Base-by-base conservation (phyloP, 2,888 invertebrate species). In the Clunio marinus region DNA sequence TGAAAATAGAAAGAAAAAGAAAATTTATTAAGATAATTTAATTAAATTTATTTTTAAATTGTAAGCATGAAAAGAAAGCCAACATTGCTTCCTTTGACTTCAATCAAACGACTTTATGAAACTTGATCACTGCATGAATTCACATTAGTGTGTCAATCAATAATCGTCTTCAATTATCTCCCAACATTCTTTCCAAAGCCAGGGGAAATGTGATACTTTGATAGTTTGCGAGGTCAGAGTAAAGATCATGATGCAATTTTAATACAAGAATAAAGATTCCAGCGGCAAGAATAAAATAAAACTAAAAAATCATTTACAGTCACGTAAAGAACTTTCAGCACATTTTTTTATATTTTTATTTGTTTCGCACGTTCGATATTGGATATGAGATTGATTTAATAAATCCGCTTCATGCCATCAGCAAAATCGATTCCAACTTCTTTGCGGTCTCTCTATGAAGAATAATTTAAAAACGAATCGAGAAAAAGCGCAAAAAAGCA, bases 1-100 rank as follows among this genome's bases (percentile, higher is more conserved):
- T 72, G 70, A 15, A 70, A 70, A 32, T 25, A 60, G 66, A 70
- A 60, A 67, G 15, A 66, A 45, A 58, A 59, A 55, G n/a, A 51
- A 51, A 24, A 57, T n/a, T 25, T 7, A 57, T 25, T 57, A 17
- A 57, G 17, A 28, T 57, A 32, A 32, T 7, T 32, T 5, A 7
- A 32, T 32, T 7, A 32, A 32, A 32, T 32, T 32, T 32, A 32
- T 32, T 32, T 32, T n/a, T n/a, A n/a, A n/a, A n/a, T n/a, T n/a
- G n/a, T n/a, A n/a, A 32, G n/a, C n/a, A n/a, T n/a, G n/a, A n/a
- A n/a, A n/a, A n/a, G n/a, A n/a, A n/a, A n/a, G n/a, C n/a, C n/a
- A n/a, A n/a, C n/a, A n/a, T n/a, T n/a, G n/a, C n/a, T n/a, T n/a
- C n/a, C n/a, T n/a, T n/a, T n/a, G n/a, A n/a, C n/a, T n/a, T n/a